Evolutionary conservation across 2,888 invertebrate genomes (phyloP).

Genomic region (Liopterus haemorrhoidalis): DNA sequence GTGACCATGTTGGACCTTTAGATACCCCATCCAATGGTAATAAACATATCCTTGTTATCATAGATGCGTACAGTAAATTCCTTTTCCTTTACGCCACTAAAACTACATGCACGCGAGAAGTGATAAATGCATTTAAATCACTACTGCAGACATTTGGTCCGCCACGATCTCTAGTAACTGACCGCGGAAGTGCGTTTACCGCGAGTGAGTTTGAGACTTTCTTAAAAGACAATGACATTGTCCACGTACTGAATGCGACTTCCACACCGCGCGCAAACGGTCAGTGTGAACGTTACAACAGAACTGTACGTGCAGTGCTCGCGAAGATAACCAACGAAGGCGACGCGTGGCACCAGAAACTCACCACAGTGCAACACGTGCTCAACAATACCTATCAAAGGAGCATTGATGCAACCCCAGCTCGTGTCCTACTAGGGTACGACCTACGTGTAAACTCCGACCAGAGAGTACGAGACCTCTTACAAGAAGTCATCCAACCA

Average conservation of each 20-base stretch:
- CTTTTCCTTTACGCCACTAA: conserved; percentile 1
- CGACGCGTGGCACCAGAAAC: not conserved
- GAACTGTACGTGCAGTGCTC: not conserved
- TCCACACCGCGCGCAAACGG: not conserved
- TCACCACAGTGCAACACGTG: not conserved
- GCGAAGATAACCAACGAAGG: not conserved
- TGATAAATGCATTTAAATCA: not conserved
- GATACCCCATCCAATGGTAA: not conserved
- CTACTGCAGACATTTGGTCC: not conserved
- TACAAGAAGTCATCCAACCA: no score
- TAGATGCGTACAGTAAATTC: conserved; percentile 1
- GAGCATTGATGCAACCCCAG: not conserved
- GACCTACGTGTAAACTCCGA: no score
- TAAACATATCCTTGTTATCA: not conserved
- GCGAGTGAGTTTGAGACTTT: not conserved
- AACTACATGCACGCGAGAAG: not conserved
- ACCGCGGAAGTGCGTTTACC: not conserved
- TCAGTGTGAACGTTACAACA: not conserved
- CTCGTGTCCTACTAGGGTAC: not conserved
- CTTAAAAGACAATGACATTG: not conserved
- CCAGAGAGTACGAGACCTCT: no score
- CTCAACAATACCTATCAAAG: not conserved
- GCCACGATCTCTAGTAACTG: not conserved
- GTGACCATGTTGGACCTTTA: not conserved
- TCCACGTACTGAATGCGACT: not conserved